Conservation (phyloP, 2,888 invertebrate species). For the Aethes cnicana region DNA sequence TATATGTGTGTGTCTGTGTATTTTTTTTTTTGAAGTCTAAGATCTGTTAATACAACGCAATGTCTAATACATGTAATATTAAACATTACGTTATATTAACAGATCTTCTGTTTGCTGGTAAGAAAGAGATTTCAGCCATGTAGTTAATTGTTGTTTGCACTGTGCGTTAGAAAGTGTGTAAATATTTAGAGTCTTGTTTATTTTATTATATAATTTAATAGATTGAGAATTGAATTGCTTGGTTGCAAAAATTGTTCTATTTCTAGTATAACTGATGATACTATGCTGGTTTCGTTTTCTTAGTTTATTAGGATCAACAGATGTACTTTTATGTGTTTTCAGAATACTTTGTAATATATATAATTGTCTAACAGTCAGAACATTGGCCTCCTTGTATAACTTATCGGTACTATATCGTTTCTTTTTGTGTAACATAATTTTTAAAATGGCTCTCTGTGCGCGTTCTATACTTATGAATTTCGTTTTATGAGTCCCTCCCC, state of each 20-base stretch:
- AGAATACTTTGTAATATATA: background rate
- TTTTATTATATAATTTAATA: background rate
- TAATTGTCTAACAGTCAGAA: background rate
- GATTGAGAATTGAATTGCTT: background rate
- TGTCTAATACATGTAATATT: no score
- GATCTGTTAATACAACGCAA: no score
- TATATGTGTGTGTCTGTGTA: no score
- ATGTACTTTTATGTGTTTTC: background rate
- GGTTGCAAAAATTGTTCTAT: background rate
- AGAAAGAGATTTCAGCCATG: background rate
- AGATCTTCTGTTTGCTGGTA: background rate
- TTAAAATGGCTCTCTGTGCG: background rate
- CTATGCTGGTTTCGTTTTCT: background rate
- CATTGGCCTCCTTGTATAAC: background rate
- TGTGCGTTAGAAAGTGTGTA: background rate
- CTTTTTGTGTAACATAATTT: background rate
- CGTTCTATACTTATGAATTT: background rate
- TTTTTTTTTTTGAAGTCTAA: no score
- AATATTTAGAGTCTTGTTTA: background rate
- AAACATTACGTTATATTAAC: no score
- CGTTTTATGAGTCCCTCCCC: background rate
- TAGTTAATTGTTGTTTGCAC: background rate
- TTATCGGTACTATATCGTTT: background rate
- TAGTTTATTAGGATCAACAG: background rate
- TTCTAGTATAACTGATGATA: background rate